Base-by-base conservation (phyloP, 1,140 invertebrate genomes). In the Steinernema feltiae region DNA sequence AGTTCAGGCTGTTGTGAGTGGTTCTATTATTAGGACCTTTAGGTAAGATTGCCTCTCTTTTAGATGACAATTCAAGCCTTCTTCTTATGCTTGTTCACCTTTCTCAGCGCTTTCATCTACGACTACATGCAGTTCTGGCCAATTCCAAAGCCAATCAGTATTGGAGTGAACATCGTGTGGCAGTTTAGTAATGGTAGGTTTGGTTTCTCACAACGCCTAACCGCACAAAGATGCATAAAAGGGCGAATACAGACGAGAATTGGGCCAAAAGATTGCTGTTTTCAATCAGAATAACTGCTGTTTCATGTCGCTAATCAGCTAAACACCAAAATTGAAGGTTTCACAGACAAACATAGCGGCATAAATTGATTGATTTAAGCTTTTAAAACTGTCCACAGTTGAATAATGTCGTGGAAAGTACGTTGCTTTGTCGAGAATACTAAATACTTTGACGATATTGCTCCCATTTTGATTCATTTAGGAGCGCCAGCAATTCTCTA, bases 131-230 rank as follows among this genome's bases (percentile, higher is more conserved):
- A 63, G 24, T 63, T 63, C 53, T 27, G 3, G 2, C 24, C 53
- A 3, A 3, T 63, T 63, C 53, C 53, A 7, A n/a, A 7, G 15
- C 24, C 53, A 3, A 3, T 63, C 53, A 63, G 53, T 27, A 3
- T 63, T 63, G 53, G 53, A 15, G 53, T 63, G 3, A 17, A 63
- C 53, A 21, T 63, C 24, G 24, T 27, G 12, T 63, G 53, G 53
- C 53, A 63, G 53, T 63, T 12, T 63, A 63, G 53, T 21, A 63
- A 63, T 21, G 53, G 53, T 63, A 63, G n/a, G n/a, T n/a, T n/a
- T n/a, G n/a, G n/a, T n/a, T n/a, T n/a, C n/a, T n/a, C n/a, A n/a
- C n/a, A n/a, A n/a, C n/a, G n/a, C n/a, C n/a, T n/a, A n/a, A n/a
- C n/a, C n/a, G n/a, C n/a, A n/a, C n/a, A n/a, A n/a, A n/a, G n/a